phyloP scores from a whole-genome alignment of 2,113 vertebrate genomes.

The Pachycephala philippinensis region DNA sequence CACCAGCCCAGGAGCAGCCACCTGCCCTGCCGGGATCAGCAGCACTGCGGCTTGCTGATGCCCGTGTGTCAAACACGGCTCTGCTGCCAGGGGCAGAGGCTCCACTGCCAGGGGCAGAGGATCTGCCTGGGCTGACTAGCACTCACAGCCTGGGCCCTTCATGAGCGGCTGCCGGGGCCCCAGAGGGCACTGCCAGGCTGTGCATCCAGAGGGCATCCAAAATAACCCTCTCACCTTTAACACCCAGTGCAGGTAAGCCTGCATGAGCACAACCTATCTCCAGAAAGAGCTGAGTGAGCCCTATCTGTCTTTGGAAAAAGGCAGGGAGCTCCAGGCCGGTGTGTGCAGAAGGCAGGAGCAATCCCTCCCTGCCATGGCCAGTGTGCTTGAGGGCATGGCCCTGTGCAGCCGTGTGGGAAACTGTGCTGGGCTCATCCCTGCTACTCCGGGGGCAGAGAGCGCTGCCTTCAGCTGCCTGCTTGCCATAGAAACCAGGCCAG shows the following conservation, averaged over 20 bases:
- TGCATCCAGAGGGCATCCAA: not conserved
- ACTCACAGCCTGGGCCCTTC: not conserved
- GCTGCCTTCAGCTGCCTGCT: not conserved
- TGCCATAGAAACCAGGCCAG: not conserved
- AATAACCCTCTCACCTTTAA: not conserved
- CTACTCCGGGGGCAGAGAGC: not conserved
- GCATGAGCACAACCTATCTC: fast-evolving
- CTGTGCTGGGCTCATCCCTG: not conserved
- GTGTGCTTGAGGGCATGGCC: not conserved
- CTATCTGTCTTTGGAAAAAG: fast-evolving
- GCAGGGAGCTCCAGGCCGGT: fast-evolving
- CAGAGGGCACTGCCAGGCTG: not conserved
- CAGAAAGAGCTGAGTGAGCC: not conserved
- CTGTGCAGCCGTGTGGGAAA: fast-evolving
- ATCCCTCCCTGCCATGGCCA: not conserved
- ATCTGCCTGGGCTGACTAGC: not conserved
- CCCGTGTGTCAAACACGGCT: fast-evolving
- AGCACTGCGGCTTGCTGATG: fast-evolving
- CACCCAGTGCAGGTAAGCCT: too few species aligned
- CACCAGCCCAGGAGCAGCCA: not conserved
- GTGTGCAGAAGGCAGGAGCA: not conserved
- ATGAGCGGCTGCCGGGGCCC: not conserved
- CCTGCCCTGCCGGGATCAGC: not conserved
- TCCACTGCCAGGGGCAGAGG: not conserved
- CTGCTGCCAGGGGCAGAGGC: not conserved